phyloP scores from a whole-genome alignment of 1,140 invertebrate genomes.

The Dinothrombium tinctorium region DNA sequence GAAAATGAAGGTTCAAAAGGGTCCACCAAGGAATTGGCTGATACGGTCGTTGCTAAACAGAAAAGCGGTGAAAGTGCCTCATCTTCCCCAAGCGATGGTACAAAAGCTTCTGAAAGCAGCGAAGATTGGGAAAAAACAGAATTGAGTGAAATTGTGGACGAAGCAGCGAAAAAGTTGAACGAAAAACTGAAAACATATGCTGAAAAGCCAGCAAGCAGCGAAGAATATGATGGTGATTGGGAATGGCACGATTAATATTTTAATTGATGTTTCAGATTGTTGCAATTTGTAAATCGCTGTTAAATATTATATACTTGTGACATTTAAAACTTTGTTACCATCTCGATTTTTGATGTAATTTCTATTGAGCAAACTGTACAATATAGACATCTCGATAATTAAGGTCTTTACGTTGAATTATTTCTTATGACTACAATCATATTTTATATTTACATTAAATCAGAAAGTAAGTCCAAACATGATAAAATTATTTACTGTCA shows the following conservation, averaged over 20 bases:
- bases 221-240: background rate
- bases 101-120: background rate
- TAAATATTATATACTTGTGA: no score
- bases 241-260: background rate
- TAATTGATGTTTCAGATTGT: background rate
- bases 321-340: no score
- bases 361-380: background rate
- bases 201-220: background rate
- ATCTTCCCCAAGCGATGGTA: background rate
- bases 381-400: background rate
- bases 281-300: no score
- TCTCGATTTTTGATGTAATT: no score
- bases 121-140: constrained; percentile 4
- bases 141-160: background rate
- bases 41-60: background rate
- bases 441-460: background rate
- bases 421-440: background rate
- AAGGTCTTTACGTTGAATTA: background rate
- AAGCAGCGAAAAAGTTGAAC: constrained; percentile 1
- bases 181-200: background rate
- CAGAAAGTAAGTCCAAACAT: background rate
- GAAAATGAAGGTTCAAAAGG: background rate
- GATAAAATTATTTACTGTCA: background rate
- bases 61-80: background rate
- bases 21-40: background rate